These are phyloP conservation scores for Phymorhynchus buccinoides DNA, from an alignment of 1,140 invertebrate genomes.

Conservation along the genomic window DNA sequence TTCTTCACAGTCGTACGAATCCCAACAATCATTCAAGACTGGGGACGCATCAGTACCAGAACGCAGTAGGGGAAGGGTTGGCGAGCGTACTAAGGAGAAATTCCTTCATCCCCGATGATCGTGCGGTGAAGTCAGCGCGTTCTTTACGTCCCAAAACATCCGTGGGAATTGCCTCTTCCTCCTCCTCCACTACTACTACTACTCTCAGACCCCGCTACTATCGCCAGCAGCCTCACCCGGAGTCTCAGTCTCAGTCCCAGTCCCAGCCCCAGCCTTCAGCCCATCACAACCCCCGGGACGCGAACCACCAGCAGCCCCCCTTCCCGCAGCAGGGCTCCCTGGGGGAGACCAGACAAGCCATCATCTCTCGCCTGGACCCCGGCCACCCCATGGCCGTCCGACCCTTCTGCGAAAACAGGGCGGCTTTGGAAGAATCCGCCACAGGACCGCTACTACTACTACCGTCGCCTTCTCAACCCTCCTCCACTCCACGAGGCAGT, in stretches of 20 bases:
- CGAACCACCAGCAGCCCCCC: background rate
- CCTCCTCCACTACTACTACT: too few relatives aligned
- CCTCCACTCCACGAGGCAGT: slow-evolving; percentile 10
- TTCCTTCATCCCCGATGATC: slow-evolving; percentile 10
- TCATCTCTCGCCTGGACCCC: slow-evolving; percentile 23
- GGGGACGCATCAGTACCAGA: background rate
- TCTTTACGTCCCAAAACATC: slow-evolving; percentile 34
- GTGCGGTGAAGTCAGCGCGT: background rate
- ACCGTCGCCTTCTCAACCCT: background rate
- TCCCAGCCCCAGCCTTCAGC: background rate
- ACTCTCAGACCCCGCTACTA: background rate
- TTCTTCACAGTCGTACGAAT: background rate
- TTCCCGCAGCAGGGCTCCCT: background rate
- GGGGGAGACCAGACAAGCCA: background rate
- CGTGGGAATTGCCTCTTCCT: background rate
- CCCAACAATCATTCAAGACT: background rate
- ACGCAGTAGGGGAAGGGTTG: background rate
- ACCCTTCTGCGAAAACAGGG: slow-evolving; percentile 24
- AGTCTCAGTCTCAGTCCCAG: background rate
- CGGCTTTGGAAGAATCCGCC: background rate
- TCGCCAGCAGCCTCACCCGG: slow-evolving; percentile 8
- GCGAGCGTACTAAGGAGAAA: background rate
- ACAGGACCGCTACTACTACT: background rate
- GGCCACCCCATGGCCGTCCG: slow-evolving; percentile 2
- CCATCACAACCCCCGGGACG: background rate